Conservation (phyloP, 2,113 vertebrate genomes). For the Panthera tigris region DNA sequence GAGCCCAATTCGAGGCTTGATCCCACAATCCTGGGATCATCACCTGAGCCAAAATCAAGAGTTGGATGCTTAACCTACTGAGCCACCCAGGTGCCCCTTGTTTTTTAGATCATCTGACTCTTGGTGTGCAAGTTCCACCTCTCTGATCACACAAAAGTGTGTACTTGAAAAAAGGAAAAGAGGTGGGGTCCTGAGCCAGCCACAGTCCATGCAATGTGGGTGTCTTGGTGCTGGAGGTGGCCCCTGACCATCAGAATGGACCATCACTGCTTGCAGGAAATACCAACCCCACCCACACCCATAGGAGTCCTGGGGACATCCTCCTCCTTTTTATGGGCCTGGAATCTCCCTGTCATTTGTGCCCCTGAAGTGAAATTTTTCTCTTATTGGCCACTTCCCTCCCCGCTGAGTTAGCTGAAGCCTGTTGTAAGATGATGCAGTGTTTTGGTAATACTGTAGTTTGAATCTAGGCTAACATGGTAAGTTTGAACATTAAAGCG, state of each 20-base stretch:
- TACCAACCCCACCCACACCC: neutral
- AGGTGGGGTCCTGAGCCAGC: neutral
- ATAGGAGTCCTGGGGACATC: neutral
- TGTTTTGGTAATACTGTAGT: neutral
- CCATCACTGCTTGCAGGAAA: neutral
- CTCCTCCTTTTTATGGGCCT: neutral
- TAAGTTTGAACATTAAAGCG: neutral
- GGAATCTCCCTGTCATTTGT: neutral
- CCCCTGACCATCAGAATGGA: neutral
- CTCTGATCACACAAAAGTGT: neutral
- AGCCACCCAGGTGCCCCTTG: neutral
- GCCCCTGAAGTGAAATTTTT: neutral
- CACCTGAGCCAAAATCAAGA: too few species aligned
- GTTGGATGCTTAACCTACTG: too few species aligned
- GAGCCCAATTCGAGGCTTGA: too few species aligned
- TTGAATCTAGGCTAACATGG: neutral
- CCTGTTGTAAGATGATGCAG: neutral
- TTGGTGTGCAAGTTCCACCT: neutral
- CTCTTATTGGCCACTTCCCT: neutral
- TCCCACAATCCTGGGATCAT: too few species aligned
- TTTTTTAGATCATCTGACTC: neutral
- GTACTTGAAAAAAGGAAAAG: neutral
- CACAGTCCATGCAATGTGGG: too few species aligned
- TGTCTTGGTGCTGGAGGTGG: neutral
- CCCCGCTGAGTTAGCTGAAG: neutral